phyloP scores from a whole-genome alignment of 2,888 invertebrate species.

The Periphyllus acericola region DNA sequence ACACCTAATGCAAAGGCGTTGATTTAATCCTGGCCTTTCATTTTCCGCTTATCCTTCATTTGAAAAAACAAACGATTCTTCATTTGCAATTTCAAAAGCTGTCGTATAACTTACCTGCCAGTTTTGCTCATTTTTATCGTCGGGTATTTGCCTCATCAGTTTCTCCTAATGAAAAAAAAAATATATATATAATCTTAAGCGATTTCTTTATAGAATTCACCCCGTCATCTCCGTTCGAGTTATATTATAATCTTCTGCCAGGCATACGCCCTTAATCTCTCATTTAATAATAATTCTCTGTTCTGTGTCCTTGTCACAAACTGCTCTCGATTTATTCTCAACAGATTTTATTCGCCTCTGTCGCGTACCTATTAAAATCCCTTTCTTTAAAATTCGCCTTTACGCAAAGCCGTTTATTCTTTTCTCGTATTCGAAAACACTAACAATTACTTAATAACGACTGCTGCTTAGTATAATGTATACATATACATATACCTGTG shows the following conservation, averaged over 20 bases:
- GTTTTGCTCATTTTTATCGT: conserved; percentile 17
- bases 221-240: background rate
- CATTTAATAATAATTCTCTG: conserved; percentile 20
- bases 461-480: too few species aligned
- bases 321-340: background rate
- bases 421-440: background rate
- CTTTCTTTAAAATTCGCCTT: background rate
- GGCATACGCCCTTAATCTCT: conserved; percentile 32
- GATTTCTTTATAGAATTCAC: conserved; percentile 16
- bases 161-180: conserved; percentile 2
- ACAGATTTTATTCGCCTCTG: conserved; percentile 10
- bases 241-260: conserved; percentile 20
- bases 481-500: too few species aligned
- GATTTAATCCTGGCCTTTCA: conserved; percentile 11
- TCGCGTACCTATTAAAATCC: background rate
- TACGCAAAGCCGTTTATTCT: background rate
- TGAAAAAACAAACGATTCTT: conserved; percentile 32
- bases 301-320: background rate
- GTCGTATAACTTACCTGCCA: conserved; percentile 16
- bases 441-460: too few species aligned
- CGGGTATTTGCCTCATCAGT: conserved; percentile 6
- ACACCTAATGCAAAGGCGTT: background rate
- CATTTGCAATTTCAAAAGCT: conserved; percentile 18
- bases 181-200: background rate
- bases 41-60: background rate